These are phyloP conservation scores for Lathamus discolor DNA, from an alignment of 2,113 vertebrate species.

Conservation along the genomic window DNA sequence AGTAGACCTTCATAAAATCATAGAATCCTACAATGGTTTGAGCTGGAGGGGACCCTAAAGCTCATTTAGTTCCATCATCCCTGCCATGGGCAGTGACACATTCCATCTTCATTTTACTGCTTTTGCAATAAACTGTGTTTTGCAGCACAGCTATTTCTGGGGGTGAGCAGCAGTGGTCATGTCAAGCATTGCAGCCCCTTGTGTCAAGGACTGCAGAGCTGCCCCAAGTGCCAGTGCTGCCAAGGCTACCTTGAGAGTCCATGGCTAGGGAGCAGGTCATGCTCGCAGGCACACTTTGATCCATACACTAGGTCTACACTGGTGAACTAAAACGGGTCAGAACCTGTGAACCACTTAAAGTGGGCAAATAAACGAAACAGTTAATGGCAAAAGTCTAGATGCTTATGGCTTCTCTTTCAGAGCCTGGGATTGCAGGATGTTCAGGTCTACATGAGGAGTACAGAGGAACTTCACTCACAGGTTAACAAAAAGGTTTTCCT, in stretches of 20 bases:
- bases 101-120: background rate
- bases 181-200: background rate
- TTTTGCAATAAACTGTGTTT: background rate
- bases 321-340: background rate
- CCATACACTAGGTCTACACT: background rate
- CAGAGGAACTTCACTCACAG: background rate
- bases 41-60: background rate
- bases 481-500: background rate
- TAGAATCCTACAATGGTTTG: background rate
- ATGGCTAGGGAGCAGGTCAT: accelerated
- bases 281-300: background rate
- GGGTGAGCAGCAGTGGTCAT: background rate
- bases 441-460: background rate
- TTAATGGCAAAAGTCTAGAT: background rate
- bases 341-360: background rate
- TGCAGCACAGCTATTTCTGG: background rate
- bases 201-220: background rate
- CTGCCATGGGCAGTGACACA: background rate
- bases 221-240: background rate
- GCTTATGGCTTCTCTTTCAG: background rate
- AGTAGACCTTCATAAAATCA: background rate
- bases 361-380: background rate
- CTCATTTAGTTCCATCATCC: accelerated
- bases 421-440: background rate
- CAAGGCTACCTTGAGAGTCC: background rate